phyloP scores from a whole-genome alignment of 92 coral and sea anemone species.

The Actinostola sp. region DNA sequence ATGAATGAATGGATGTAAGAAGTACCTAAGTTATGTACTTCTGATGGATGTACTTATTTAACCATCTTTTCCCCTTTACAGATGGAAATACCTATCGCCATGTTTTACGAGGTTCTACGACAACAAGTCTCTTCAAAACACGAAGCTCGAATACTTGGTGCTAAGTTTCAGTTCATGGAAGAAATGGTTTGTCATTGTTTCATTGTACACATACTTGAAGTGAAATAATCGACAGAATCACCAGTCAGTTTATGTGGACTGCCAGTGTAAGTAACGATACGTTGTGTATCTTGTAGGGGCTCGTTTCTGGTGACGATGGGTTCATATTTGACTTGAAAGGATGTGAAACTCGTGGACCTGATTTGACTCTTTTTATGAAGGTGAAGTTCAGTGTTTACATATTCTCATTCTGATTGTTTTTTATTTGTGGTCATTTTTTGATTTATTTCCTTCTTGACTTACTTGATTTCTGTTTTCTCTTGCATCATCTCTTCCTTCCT shows the following conservation, averaged over 20 bases:
- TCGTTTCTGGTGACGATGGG: slow-evolving; percentile 54
- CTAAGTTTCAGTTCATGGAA: slow-evolving; percentile 79
- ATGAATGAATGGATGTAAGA: too few species aligned
- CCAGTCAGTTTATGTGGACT: neutral
- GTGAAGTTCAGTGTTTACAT: slow-evolving; percentile 19
- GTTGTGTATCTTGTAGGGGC: slow-evolving; percentile 44
- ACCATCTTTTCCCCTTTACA: slow-evolving; percentile 18
- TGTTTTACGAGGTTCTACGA: slow-evolving; percentile 60
- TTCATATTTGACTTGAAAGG: slow-evolving; percentile 73
- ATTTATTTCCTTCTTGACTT: neutral
- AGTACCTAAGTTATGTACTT: too few species aligned
- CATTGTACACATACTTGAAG: neutral
- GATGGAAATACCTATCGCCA: slow-evolving; percentile 80
- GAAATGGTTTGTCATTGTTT: slow-evolving; percentile 57
- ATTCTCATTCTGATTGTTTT: neutral
- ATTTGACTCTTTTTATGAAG: slow-evolving; percentile 58
- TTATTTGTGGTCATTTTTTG: neutral
- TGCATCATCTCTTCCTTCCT: neutral
- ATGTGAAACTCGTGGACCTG: slow-evolving; percentile 66
- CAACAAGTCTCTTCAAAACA: slow-evolving; percentile 20
- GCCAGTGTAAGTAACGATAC: neutral
- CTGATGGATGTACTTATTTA: neutral
- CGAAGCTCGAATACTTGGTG: slow-evolving; percentile 41
- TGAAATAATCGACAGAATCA: neutral
- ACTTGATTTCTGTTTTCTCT: neutral